Base-by-base conservation (phyloP, 2,888 invertebrate genomes). In the Willowsia nigromaculata region DNA sequence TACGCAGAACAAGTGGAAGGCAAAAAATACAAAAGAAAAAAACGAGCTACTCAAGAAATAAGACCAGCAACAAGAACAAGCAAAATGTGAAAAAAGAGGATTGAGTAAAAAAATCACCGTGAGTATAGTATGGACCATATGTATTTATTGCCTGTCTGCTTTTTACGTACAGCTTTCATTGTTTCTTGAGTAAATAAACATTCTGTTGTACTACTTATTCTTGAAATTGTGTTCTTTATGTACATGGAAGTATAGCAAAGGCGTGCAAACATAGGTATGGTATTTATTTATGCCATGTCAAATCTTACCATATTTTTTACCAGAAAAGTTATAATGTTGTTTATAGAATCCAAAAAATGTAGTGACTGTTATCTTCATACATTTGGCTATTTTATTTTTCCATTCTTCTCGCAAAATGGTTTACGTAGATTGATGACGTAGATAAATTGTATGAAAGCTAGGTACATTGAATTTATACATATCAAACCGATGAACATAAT, bases 251-350 rank as follows among this genome's bases (percentile, higher is more conserved):
- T 30, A 30, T 30, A 13, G 27, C 37, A 5, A 37, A 37, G n/a
- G n/a, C n/a, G 18, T 33, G 18, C 2, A 68, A 68, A 33, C 37
- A 37, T 33, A 18, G n/a, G 18, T 68, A 33, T 18, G n/a, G 37
- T 68, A 68, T 65, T 18, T 82, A 65, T 82, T 47, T 65, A 82
- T 82, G 65, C 5, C n/a, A 43, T 82, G 82, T 82, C 83, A 83
- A 68, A 68, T 30, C 50, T 50, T 78, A 53, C 33, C n/a, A 68
- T 68, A 15, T 53, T 81, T 80, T 59, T n/a, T 18, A 25, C 56
- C 6, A 13, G 37, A 37, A 68, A 68, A 15, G 25, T 18, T 40
- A 71, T 40, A 43, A 43, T 71, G 5, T 71, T 25, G 71, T n/a
- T 5, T 7, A 65, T 18, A 22, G 9, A 71, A 25, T 40, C 71